phyloP scores from a whole-genome alignment of 2,888 invertebrate genomes.

The Drosophila sordidula region DNA sequence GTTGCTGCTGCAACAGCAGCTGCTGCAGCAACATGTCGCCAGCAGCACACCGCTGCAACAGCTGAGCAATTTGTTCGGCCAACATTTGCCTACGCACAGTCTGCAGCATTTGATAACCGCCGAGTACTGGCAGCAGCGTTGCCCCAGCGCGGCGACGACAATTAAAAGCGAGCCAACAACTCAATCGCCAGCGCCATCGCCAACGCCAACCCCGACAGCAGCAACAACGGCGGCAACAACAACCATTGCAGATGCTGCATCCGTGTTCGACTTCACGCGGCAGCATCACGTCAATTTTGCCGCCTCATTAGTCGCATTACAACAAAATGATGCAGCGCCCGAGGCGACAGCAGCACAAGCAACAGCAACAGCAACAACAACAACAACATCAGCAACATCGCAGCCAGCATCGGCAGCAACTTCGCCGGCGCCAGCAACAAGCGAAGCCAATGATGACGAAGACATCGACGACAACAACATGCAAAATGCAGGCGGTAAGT shows the following conservation, averaged over 20 bases:
- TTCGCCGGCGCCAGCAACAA: conserved; percentile 68
- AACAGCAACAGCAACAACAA: conserved; percentile 48
- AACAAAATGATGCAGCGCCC: conserved; percentile 77
- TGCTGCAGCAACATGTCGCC: conserved; percentile 72
- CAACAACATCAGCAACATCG: conserved; percentile 34
- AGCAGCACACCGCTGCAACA: conserved; percentile 82
- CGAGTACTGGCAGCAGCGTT: conserved; percentile 72
- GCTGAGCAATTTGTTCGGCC: conserved; percentile 83
- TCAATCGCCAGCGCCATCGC: conserved; percentile 60
- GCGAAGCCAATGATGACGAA: conserved; percentile 51
- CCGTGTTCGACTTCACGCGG: conserved; percentile 68
- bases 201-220: conserved; percentile 24
- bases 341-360: conserved; percentile 51
- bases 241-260: conserved; percentile 26
- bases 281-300: conserved; percentile 75
- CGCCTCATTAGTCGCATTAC: conserved; percentile 80
- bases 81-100: conserved; percentile 73
- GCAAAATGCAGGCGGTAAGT: conserved; percentile 78
- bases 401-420: conserved; percentile 47
- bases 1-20: conserved; percentile 63
- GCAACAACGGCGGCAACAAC: conserved; percentile 18
- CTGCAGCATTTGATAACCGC: conserved; percentile 80
- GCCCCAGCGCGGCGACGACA: conserved; percentile 44
- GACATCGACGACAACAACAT: conserved; percentile 52
- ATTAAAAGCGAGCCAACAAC: conserved; percentile 77